These are phyloP conservation scores for Drosophila nigromelanica DNA, from an alignment of 1,140 invertebrate genomes.

Conservation along the genomic window DNA sequence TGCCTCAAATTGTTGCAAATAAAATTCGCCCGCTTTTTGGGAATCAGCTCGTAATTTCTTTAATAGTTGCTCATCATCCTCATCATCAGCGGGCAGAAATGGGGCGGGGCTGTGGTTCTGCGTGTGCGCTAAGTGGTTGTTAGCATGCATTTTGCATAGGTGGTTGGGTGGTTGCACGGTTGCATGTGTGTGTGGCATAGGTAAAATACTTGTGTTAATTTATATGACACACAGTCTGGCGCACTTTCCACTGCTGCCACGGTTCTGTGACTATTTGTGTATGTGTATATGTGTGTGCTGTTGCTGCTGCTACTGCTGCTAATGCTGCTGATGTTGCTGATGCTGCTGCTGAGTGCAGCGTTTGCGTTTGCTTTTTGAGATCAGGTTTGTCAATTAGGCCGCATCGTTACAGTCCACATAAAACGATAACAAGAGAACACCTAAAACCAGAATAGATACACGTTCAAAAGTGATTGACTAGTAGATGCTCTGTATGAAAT, in stretches of 20 bases:
- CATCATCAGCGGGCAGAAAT: background rate
- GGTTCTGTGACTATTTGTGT: background rate
- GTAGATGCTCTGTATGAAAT: background rate
- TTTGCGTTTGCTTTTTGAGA: conserved; percentile 66
- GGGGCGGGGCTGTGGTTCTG: background rate
- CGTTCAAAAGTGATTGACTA: background rate
- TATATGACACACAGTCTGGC: conserved; percentile 64
- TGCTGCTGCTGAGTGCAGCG: conserved; percentile 37
- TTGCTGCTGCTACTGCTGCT: conserved; percentile 8
- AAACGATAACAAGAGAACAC: conserved; percentile 32
- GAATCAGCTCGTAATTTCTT: conserved; percentile 75
- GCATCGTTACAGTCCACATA: conserved; percentile 60
- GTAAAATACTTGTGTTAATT: conserved; percentile 77
- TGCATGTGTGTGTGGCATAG: conserved; percentile 41
- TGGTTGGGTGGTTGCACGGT: conserved; percentile 8
- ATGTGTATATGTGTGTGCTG: conserved; percentile 5
- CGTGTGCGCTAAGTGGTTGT: conserved; percentile 73
- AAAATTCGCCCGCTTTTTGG: conserved; percentile 55
- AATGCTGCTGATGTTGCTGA: background rate
- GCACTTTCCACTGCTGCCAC: conserved; percentile 18
- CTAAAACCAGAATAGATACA: background rate
- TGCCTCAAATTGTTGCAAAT: conserved; percentile 79
- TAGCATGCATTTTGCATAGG: conserved; percentile 70
- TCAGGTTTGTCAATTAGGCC: conserved; percentile 76
- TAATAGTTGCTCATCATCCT: conserved; percentile 72